Conservation (phyloP, 1,140 invertebrate genomes). For the Patella vulgata region DNA sequence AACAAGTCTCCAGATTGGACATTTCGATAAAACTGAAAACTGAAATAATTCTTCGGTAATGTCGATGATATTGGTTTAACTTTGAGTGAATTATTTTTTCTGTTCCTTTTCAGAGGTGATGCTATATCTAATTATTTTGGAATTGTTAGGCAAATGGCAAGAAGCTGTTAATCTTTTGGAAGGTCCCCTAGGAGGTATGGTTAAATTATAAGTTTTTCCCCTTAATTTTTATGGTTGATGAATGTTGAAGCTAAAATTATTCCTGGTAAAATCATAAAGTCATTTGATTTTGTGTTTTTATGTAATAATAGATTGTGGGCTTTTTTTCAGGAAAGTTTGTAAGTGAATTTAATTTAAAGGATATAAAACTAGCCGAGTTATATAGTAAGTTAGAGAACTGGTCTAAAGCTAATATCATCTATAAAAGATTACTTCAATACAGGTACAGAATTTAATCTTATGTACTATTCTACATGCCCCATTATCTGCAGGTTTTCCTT, state of each 20-base stretch:
- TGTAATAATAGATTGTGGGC: no score
- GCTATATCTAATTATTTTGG: conserved; percentile 89
- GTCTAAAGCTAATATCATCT: conserved; percentile 76
- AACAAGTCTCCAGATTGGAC: no score
- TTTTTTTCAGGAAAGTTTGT: conserved; percentile 61
- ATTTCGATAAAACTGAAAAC: not conserved
- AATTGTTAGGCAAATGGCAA: conserved; percentile 83
- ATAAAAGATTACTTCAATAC: conserved; percentile 75
- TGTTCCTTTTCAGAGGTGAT: conserved; percentile 76
- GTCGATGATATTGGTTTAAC: not conserved
- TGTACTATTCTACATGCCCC: no score
- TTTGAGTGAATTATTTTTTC: not conserved
- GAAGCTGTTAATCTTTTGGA: conserved; percentile 84
- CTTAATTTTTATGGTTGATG: no score
- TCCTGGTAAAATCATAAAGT: not conserved
- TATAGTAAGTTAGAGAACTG: conserved; percentile 79
- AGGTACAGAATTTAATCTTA: conserved; percentile 75
- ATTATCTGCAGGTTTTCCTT: no score
- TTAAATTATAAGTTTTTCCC: not conserved
- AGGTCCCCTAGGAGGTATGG: conserved; percentile 75
- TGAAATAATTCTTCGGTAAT: not conserved
- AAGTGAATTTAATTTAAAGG: conserved; percentile 65
- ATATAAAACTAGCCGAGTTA: conserved; percentile 78
- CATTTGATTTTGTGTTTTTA: no score
- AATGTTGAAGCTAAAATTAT: not conserved